A percentile compares a stretch with the other conserved stretches of the same genome.
These are phyloP conservation scores for Augochlorella aurata DNA, from an alignment of 2,888 invertebrate genomes.

Conservation along the genomic window DNA sequence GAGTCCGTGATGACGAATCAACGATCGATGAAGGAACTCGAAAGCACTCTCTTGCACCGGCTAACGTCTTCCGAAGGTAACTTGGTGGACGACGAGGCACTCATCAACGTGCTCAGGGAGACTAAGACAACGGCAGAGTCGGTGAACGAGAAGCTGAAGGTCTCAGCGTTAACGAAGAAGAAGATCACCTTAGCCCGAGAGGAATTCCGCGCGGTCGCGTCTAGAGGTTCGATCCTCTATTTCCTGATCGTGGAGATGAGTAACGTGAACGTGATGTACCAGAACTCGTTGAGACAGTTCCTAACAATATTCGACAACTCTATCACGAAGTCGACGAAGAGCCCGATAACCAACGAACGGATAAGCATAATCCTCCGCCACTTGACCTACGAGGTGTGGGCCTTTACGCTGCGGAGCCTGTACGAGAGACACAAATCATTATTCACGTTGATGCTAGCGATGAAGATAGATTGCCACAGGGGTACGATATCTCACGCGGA, in stretches of 20 bases:
- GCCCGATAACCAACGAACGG: constrained; percentile 91
- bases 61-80: constrained; percentile 96
- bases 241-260: constrained; percentile 99
- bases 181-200: constrained; percentile 97
- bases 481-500: constrained; percentile 93
- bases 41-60: constrained; percentile 94
- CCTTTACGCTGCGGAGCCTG: constrained; percentile 94
- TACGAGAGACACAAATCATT: constrained; percentile 96
- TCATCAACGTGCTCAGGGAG: constrained; percentile 93
- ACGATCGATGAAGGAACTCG: constrained; percentile 96
- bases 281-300: constrained; percentile 97
- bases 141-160: constrained; percentile 95
- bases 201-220: constrained; percentile 97
- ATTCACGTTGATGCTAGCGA: constrained; percentile 96
- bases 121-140: constrained; percentile 94
- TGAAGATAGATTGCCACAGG: constrained; percentile 96
- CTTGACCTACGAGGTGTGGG: constrained; percentile 95
- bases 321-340: constrained; percentile 94
- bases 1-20: constrained; percentile 98
- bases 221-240: constrained; percentile 96
- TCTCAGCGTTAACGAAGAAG: constrained; percentile 95
- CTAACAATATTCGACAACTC: constrained; percentile 96
- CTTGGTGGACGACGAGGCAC: constrained; percentile 96
- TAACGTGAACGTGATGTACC: constrained; percentile 98
- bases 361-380: constrained; percentile 94